Evolutionary conservation across 1,140 invertebrate species (phyloP).

Genomic region (Tetragnatha versicolor): DNA sequence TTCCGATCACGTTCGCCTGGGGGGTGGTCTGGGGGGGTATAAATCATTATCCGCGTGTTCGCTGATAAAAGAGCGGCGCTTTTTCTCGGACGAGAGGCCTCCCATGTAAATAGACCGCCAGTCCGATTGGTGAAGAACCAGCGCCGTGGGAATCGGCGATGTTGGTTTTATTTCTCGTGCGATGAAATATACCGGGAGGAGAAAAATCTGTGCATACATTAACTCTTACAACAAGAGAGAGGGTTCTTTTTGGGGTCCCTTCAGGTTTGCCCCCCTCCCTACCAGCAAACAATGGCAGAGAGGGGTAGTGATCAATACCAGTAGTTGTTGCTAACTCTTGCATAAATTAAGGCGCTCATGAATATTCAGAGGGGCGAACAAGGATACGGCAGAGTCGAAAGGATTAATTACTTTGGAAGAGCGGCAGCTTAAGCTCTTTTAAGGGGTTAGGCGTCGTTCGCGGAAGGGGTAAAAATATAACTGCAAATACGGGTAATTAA

Average conservation of each 20-base stretch:
- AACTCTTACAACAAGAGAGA: slow-evolving; percentile 49
- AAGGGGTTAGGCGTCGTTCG: slow-evolving; percentile 52
- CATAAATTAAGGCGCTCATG: slow-evolving; percentile 54
- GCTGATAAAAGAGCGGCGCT: neutral
- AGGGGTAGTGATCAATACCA: slow-evolving; percentile 42
- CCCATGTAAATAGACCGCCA: slow-evolving; percentile 44
- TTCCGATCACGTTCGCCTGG: slow-evolving; percentile 42
- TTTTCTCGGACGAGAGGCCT: neutral
- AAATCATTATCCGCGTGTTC: slow-evolving; percentile 50
- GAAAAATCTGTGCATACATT: slow-evolving; percentile 56
- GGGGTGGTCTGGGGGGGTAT: slow-evolving; percentile 12
- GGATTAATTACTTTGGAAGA: slow-evolving; percentile 54
- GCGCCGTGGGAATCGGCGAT: slow-evolving; percentile 47
- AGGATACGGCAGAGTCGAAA: slow-evolving; percentile 42
- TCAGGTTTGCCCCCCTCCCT: slow-evolving; percentile 51
- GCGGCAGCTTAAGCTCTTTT: slow-evolving; percentile 51
- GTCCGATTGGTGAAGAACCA: slow-evolving; percentile 40
- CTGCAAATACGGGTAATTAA: slow-evolving; percentile 56
- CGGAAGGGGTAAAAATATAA: slow-evolving; percentile 54
- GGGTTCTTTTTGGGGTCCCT: slow-evolving; percentile 43
- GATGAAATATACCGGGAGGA: slow-evolving; percentile 37
- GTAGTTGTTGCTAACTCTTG: slow-evolving; percentile 56
- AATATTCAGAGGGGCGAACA: slow-evolving; percentile 47
- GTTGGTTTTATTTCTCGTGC: slow-evolving; percentile 49
- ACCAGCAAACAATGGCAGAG: slow-evolving; percentile 46